phyloP scores from a whole-genome alignment of 2,113 vertebrate genomes.

The Andinoacara biseriatus region DNA sequence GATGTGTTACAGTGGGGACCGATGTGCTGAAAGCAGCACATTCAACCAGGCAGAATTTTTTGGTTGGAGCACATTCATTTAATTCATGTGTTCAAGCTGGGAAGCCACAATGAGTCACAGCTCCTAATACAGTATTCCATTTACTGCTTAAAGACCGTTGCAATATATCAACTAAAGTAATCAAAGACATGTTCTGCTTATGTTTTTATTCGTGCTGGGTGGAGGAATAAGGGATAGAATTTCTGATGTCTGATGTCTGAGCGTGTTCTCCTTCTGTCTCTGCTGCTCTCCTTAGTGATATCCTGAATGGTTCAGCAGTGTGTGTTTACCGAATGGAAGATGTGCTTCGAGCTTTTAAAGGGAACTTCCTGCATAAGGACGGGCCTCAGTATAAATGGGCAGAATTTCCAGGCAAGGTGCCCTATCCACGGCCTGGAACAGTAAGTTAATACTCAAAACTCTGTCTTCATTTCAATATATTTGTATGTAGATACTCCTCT shows the following conservation, averaged over 20 bases:
- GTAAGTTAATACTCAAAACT: conserved; percentile 67
- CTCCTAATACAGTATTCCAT: conserved; percentile 22
- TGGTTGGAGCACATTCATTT: conserved; percentile 28
- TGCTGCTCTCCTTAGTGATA: conserved; percentile 69
- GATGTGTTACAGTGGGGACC: conserved; percentile 13
- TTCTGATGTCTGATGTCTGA: not conserved
- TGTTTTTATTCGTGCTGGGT: not conserved
- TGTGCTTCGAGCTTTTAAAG: conserved; percentile 81
- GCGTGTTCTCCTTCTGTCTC: conserved; percentile 1
- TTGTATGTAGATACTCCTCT: not conserved
- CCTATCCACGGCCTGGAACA: conserved; percentile 85
- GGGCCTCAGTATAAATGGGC: conserved; percentile 85
- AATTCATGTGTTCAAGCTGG: conserved; percentile 35
- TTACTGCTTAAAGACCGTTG: not conserved
- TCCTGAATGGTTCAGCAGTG: conserved; percentile 84
- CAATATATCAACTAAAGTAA: conserved; percentile 5
- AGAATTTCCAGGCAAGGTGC: conserved; percentile 82
- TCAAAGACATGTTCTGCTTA: not conserved
- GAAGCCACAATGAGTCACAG: conserved; percentile 56
- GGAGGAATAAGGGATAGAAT: not conserved
- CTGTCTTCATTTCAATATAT: not conserved
- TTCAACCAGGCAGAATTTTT: conserved; percentile 24
- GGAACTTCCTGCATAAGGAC: conserved; percentile 84
- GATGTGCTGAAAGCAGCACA: conserved; percentile 30
- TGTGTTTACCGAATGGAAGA: conserved; percentile 85